A percentile compares a stretch with the other conserved stretches of the same genome.
Conservation (phyloP, 2,113 vertebrate genomes). For the Sinocyclocheilus anophthalmus region DNA sequence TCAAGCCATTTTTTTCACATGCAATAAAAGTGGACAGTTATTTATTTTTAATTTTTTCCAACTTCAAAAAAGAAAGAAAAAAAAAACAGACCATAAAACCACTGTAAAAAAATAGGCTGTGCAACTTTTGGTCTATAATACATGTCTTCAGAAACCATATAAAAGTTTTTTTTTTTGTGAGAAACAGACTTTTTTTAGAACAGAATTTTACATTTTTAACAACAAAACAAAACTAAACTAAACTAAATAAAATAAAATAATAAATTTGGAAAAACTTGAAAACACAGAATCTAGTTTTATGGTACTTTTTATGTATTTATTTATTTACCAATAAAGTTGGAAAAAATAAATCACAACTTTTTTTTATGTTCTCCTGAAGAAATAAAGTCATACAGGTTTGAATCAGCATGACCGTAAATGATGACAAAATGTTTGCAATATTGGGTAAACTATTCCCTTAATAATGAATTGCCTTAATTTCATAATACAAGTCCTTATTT, state of each 20-base stretch:
- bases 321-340: no score
- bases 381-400: not conserved
- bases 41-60: no score
- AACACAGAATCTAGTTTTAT: no score
- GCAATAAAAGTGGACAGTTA: not conserved
- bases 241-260: no score
- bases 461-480: conserved; percentile 74
- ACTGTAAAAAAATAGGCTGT: not conserved
- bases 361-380: not conserved
- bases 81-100: not conserved
- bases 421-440: conserved; percentile 24
- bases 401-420: not conserved
- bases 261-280: no score
- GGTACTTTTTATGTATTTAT: no score
- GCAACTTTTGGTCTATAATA: no score
- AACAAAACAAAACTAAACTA: no score
- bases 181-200: no score
- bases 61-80: no score
- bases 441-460: conserved; percentile 34
- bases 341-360: not conserved
- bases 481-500: conserved; percentile 80
- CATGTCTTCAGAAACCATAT: not conserved
- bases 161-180: no score
- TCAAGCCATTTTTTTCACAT: not conserved
- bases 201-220: no score